A percentile compares a stretch with the other conserved stretches of the same genome.
Conservation (phyloP, 1,140 invertebrate genomes). For the Drosophila aff. region DNA sequence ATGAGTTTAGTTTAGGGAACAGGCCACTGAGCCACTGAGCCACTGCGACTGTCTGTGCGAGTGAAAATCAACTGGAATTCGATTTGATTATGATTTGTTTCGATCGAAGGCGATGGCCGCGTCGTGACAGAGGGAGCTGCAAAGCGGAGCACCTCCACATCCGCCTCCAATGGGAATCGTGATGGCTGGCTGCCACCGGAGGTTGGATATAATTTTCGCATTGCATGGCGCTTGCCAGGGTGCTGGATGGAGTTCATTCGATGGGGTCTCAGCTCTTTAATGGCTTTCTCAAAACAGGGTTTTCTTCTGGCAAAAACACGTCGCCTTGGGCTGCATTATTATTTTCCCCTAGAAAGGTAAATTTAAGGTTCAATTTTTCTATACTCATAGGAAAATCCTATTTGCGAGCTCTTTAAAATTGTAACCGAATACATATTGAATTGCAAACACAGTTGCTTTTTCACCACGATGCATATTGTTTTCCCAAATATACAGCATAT, state of each 20-base stretch:
- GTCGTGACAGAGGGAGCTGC: neutral
- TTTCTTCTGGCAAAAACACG: conserved; percentile 26
- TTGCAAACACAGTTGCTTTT: conserved; percentile 17
- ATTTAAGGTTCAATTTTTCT: neutral
- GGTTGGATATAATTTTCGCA: conserved; percentile 68
- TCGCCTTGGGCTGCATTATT: neutral
- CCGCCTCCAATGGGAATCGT: conserved; percentile 58
- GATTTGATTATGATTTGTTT: conserved; percentile 84
- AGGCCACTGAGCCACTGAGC: conserved; percentile 44
- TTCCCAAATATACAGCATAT: conserved; percentile 19
- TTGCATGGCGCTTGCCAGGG: conserved; percentile 50
- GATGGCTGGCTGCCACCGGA: conserved; percentile 47
- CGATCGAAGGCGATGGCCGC: conserved; percentile 51
- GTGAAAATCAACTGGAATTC: conserved; percentile 82
- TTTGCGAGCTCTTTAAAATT: conserved; percentile 3
- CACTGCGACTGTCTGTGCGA: conserved; percentile 74
- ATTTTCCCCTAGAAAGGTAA: neutral
- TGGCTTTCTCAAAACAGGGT: conserved; percentile 53
- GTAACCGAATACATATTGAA: conserved; percentile 1
- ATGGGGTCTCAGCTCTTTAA: conserved; percentile 35
- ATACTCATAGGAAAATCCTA: neutral
- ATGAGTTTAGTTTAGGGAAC: conserved; percentile 54
- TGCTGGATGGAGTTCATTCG: conserved; percentile 5
- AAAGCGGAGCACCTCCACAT: conserved; percentile 11
- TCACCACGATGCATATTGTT: conserved; percentile 6